Evolutionary conservation across 2,888 invertebrate species (phyloP), one percentile per base, ranked within the genome.

Genomic region (Tetanocera ferruginea): DNA sequence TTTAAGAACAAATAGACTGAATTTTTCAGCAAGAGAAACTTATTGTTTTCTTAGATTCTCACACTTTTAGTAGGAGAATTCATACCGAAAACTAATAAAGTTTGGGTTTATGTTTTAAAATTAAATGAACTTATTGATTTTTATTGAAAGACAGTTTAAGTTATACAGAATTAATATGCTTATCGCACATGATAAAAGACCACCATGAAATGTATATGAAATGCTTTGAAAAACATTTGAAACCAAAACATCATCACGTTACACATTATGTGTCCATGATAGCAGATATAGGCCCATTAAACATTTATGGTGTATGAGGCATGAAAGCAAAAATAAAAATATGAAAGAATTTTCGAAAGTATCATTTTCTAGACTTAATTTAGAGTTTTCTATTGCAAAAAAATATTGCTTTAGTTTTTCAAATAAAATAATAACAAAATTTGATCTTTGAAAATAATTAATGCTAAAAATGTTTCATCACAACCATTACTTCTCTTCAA

Each of bases 231-330:
- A 76, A 62, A 72, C 76, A 76, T 69, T 73, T 79, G 67, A 76
- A 76, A 71, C 76, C 79, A 49, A 78, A 78, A 71, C 78, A 78
- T 66, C 76, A 78, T 78, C 67, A 74, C 62, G 55, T 78, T 28
- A 78, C 74, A 60, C 76, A 76, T 71, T 76, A 76, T 70, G 66
- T 9, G 5, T 62, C 75, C 11, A 66, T 75, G 17, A 75, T 75
- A 49, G 64, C 49, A 75, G 66, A 60, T 49, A 49, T 75, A 34
- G 75, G 75, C 28, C 75, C 71, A 28, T 71, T 76, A 25, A 76
- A 71, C 37, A 57, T 60, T 52, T 78, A 28, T 78, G 74, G 67
- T 74, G 78, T 69, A 78, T 78, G 78, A 73, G 74, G 73, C 69
- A 74, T 66, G 78, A 78, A 77, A 74, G 71, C 49, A 60, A 60